Base-by-base conservation (phyloP, 2,797 vertebrate species). In the Glyptemys insculpta region DNA sequence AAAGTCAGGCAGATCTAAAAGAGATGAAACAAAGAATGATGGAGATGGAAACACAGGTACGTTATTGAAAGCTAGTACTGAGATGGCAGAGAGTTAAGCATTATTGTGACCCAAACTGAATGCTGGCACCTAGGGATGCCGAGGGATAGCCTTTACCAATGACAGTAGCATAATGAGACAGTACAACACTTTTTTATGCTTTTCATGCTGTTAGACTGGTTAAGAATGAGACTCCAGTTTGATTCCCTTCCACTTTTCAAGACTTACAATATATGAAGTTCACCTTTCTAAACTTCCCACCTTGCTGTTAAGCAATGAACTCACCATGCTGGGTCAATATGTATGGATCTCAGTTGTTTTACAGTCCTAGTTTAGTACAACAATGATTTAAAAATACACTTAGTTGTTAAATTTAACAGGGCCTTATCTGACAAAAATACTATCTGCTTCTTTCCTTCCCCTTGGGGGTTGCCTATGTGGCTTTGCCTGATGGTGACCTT, bases 21-120 rank as follows among this genome's bases (percentile, higher is more conserved):
- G 99, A 99, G 97, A 99, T 98, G 31, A 98, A 99, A n/a, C 99
- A 99, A 97, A 99, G 99, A 97, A 98, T 99, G 98, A 98, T 99
- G 98, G 99, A 99, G 97, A 98, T 99, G 97, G 99, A 99, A 97
- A 99, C 99, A 3, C 99, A 99, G 99, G 99, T 99, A 97, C 79
- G 91, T 89, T 89, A 29, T 0, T 91, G 76, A 92, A 53, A 6
- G 6, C 4, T 23, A 5, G 4, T 6, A 6, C 0, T 0, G 18
- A 12, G 54, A 50, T 82, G 34, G 19, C 65, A 72, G 19, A 72
- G 19, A 21, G n/a, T 23, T 41, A 19, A 37, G 21, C 23, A 41
- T 72, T 72, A 25, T 27, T 80, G 10, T 87, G 72, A 83, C 12
- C 2, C 44, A 79, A 88, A 52, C 50, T 65, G 79, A 74, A 52